These are phyloP conservation scores for Tinamus guttatus DNA, from an alignment of 2,113 vertebrate species.

Conservation along the genomic window DNA sequence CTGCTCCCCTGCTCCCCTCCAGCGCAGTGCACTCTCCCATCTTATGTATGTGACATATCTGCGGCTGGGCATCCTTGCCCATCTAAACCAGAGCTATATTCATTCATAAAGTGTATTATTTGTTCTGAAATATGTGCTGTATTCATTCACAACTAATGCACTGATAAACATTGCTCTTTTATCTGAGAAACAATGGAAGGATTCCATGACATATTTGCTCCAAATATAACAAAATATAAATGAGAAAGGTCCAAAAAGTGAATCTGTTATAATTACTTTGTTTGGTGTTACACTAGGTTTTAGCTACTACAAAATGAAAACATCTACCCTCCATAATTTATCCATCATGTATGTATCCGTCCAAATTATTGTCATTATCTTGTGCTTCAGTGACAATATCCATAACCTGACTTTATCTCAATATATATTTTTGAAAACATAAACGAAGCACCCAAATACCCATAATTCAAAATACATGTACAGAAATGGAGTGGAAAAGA, in stretches of 20 bases:
- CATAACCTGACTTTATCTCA: no score
- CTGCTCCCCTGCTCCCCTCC: neutral
- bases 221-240: neutral
- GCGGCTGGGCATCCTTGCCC: neutral
- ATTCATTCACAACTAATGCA: neutral
- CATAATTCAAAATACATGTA: no score
- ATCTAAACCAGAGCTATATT: neutral
- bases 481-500: no score
- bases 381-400: no score
- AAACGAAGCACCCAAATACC: no score
- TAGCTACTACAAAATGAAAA: neutral
- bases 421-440: no score
- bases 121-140: neutral
- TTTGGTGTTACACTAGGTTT: neutral
- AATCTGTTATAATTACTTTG: neutral
- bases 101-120: neutral
- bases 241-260: neutral
- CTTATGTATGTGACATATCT: neutral
- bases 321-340: neutral
- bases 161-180: neutral
- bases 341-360: no score
- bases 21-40: neutral
- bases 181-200: neutral
- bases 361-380: no score
- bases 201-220: neutral